These are phyloP conservation scores for Amblyraja radiata DNA, from an alignment of 2,797 vertebrate genomes.

Conservation along the genomic window DNA sequence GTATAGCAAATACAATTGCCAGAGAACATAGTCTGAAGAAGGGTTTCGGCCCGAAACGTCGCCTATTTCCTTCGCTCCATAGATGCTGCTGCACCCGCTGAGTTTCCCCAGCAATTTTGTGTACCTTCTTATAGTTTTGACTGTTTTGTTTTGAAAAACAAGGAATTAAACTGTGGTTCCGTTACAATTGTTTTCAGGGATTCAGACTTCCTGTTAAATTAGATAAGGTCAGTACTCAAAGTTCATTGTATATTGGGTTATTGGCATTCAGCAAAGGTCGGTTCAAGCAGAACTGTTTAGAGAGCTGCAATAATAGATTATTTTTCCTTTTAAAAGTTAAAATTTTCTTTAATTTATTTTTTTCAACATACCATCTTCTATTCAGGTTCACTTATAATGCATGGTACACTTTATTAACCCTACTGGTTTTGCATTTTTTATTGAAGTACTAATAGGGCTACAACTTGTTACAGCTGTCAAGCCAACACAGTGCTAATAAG, in stretches of 20 bases:
- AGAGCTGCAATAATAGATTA: background rate
- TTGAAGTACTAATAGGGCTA: background rate
- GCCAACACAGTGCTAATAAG: background rate
- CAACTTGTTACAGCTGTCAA: background rate
- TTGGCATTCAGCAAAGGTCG: background rate
- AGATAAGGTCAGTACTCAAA: background rate
- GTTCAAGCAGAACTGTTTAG: background rate
- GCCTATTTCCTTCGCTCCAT: too few species aligned
- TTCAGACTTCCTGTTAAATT: background rate
- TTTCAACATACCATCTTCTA: background rate
- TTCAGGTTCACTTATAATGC: background rate
- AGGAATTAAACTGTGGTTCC: background rate
- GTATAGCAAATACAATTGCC: background rate
- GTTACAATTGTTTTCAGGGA: background rate
- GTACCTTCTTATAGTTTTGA: too few species aligned
- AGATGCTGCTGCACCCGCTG: too few species aligned
- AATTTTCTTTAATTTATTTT: background rate
- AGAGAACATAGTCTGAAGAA: too few species aligned
- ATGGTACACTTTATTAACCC: background rate
- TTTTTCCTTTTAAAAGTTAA: background rate
- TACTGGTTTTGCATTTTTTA: background rate
- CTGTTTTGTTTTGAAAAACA: background rate
- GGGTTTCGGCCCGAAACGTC: too few species aligned
- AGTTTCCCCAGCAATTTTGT: too few species aligned
- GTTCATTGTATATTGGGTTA: background rate